phyloP scores from a whole-genome alignment of 2,797 vertebrate species.

The Clarias laeviceps region DNA sequence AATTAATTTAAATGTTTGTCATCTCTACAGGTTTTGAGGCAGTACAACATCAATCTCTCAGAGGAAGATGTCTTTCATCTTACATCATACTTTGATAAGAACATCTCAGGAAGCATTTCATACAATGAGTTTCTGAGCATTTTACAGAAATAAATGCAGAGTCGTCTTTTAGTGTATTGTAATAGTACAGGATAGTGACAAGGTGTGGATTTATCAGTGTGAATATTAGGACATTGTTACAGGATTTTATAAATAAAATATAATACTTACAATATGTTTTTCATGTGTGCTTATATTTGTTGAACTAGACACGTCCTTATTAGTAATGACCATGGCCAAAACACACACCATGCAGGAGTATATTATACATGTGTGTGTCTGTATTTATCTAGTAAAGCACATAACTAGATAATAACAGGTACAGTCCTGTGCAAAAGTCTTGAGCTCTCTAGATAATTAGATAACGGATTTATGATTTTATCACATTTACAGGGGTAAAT shows the following conservation, averaged over 20 bases:
- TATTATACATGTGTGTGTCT: not conserved
- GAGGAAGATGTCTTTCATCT: slow-evolving; percentile 78
- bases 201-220: not conserved
- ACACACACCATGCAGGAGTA: not conserved
- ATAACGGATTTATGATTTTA: slow-evolving; percentile 2
- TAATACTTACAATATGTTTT: not conserved
- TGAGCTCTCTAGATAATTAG: too few relatives aligned
- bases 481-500: too few relatives aligned
- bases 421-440: too few relatives aligned
- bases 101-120: slow-evolving; percentile 70
- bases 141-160: slow-evolving; percentile 66
- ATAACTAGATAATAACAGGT: not conserved
- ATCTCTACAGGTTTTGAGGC: slow-evolving; percentile 68
- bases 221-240: not conserved
- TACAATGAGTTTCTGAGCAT: slow-evolving; percentile 78
- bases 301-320: not conserved
- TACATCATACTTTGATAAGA: slow-evolving; percentile 75
- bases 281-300: not conserved
- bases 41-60: slow-evolving; percentile 67
- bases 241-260: not conserved
- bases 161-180: not conserved
- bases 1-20: slow-evolving; percentile 9
- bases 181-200: not conserved
- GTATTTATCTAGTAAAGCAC: not conserved
- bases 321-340: not conserved